Evolutionary conservation across 2,797 vertebrate genomes (phyloP).

Genomic region (Streptopelia turtur): DNA sequence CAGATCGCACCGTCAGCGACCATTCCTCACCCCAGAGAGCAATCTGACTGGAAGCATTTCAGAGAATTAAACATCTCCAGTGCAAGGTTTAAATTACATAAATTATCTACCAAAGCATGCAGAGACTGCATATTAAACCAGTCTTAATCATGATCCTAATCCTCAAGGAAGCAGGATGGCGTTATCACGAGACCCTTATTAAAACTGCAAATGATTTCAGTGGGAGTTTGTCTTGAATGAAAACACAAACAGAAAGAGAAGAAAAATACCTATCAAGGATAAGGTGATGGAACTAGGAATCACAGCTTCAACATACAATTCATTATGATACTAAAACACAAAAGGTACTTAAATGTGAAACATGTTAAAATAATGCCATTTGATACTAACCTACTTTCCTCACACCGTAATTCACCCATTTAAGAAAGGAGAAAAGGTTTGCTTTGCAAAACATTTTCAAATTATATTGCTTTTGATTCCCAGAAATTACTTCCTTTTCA

Average conservation of each 20-base stretch:
- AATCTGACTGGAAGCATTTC: neutral
- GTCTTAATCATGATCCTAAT: constrained; percentile 29
- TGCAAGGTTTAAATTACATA: neutral
- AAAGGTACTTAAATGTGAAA: neutral
- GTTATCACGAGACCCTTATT: neutral
- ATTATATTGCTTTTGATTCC: neutral
- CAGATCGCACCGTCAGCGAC: neutral
- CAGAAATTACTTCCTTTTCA: neutral
- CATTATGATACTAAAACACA: neutral
- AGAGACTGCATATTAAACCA: constrained; percentile 14
- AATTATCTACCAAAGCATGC: constrained; percentile 35
- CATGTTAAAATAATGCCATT: rapidly evolving
- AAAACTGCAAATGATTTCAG: neutral
- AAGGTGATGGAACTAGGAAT: neutral
- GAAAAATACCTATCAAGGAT: neutral
- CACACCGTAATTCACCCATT: neutral
- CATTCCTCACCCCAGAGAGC: neutral
- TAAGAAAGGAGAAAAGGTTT: neutral
- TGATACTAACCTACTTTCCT: neutral
- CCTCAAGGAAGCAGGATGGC: constrained; percentile 29
- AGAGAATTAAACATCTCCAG: neutral
- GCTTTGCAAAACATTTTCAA: neutral
- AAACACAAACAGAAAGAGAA: neutral
- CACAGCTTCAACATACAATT: neutral
- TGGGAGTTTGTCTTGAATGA: neutral